A percentile compares a stretch with the other conserved stretches of the same genome.
These are phyloP conservation scores for Doryteuthis pealeii DNA, from an alignment of 1,140 invertebrate species.

Conservation along the genomic window DNA sequence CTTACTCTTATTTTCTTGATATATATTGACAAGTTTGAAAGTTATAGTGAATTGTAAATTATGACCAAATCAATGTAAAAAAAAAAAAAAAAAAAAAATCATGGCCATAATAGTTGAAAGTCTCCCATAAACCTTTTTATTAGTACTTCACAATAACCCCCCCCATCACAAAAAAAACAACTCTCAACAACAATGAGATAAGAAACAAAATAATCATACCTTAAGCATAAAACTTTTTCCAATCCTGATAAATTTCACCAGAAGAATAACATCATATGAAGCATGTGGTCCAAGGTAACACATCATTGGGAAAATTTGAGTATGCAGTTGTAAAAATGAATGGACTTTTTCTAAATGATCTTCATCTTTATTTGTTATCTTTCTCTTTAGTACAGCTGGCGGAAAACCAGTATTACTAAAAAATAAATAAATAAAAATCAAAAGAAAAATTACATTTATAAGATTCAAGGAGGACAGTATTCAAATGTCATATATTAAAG, in stretches of 20 bases:
- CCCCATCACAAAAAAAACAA: too few species aligned
- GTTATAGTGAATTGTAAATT: too few species aligned
- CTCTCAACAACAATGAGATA: neutral
- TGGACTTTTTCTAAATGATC: slow-evolving; percentile 60
- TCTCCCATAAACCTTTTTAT: too few species aligned
- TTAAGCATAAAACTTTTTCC: slow-evolving; percentile 68
- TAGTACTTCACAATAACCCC: too few species aligned
- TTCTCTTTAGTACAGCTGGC: slow-evolving; percentile 54
- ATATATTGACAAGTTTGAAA: too few species aligned
- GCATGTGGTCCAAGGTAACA: slow-evolving; percentile 84
- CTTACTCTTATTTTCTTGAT: too few species aligned
- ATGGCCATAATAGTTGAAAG: too few species aligned
- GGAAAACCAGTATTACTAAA: slow-evolving; percentile 73
- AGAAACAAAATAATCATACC: slow-evolving; percentile 32
- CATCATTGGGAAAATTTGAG: slow-evolving; percentile 84
- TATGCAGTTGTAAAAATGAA: slow-evolving; percentile 73
- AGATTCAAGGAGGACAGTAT: too few species aligned
- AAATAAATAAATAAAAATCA: slow-evolving; percentile 27
- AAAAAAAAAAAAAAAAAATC: too few species aligned
- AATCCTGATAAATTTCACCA: slow-evolving; percentile 66
- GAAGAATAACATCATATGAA: slow-evolving; percentile 81
- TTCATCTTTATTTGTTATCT: slow-evolving; percentile 34
- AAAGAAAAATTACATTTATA: slow-evolving; percentile 13
- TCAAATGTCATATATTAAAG: too few species aligned
- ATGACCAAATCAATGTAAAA: too few species aligned